Evolutionary conservation across 2,888 invertebrate genomes (phyloP).

Genomic region (Meganola albula): DNA sequence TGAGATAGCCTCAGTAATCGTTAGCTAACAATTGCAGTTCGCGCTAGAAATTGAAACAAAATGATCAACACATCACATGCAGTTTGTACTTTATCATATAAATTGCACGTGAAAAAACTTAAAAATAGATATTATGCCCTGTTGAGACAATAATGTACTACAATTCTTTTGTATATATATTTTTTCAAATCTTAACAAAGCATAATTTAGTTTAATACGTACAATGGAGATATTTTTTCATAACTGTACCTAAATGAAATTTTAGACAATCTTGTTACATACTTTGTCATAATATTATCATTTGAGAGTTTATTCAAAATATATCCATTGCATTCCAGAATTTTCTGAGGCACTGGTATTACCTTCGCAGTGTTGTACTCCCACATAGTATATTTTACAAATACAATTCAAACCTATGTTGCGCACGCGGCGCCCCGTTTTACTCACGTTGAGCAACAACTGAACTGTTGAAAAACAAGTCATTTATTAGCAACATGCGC

Average conservation of each 20-base stretch:
- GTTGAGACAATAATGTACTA: constrained; percentile 36
- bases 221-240: constrained; percentile 52
- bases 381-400: constrained; percentile 74
- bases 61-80: constrained; percentile 38
- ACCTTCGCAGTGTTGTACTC: constrained; percentile 71
- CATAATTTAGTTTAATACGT: constrained; percentile 36
- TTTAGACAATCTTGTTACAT: neutral
- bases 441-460: constrained; percentile 76
- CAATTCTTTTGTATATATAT: too few species aligned
- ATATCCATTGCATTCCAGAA: constrained; percentile 58
- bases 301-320: constrained; percentile 16
- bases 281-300: too few species aligned
- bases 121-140: constrained; percentile 45
- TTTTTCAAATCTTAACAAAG: constrained; percentile 52
- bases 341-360: constrained; percentile 69
- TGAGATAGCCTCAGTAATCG: too few species aligned
- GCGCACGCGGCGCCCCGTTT: constrained; percentile 76
- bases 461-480: constrained; percentile 78
- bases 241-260: neutral
- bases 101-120: constrained; percentile 60
- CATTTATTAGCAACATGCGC: constrained; percentile 77
- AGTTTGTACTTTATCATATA: constrained; percentile 46
- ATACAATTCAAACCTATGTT: constrained; percentile 76
- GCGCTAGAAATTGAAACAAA: constrained; percentile 53
- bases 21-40: constrained; percentile 27